Percentiles rank a stretch among this genome's conserved stretches.
Evolutionary conservation across 2,797 vertebrate species (phyloP).

Genomic region (Thunnus albacares): DNA sequence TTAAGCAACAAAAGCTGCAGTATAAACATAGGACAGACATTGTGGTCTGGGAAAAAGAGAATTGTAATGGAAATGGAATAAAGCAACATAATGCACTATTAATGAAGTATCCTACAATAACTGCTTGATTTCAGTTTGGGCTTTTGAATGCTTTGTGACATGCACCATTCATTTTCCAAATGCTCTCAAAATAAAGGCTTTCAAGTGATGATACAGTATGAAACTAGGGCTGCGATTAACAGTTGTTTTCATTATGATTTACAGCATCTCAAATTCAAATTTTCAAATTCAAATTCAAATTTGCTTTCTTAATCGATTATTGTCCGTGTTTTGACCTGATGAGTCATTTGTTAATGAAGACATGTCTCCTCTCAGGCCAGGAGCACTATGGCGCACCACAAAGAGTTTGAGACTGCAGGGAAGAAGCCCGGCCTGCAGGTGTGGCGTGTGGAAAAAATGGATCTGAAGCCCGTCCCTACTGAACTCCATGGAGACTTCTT

Average conservation of each 20-base stretch:
- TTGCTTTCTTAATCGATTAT: background rate
- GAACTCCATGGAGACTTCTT: constrained; percentile 90
- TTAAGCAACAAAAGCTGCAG: constrained; percentile 1
- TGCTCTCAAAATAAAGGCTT: background rate
- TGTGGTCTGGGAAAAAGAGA: background rate
- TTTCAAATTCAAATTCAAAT: too few species aligned
- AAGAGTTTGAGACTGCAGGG: constrained; percentile 91
- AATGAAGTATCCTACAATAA: background rate
- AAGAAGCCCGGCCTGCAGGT: constrained; percentile 92
- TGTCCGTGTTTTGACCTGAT: background rate
- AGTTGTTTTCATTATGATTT: too few species aligned
- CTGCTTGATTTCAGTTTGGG: background rate
- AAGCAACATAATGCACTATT: background rate
- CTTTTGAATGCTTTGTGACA: background rate
- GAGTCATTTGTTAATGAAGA: background rate
- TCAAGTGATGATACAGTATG: background rate
- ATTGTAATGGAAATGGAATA: background rate
- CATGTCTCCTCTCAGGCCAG: constrained; percentile 33
- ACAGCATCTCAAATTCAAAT: too few species aligned
- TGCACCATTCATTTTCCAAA: background rate
- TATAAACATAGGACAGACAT: background rate
- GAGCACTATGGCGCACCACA: constrained; percentile 84
- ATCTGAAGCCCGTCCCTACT: constrained; percentile 88
- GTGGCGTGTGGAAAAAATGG: constrained; percentile 95
- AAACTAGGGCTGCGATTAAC: background rate